Evolutionary conservation across 2,888 invertebrate genomes (phyloP), one percentile per base, ranked within the genome.

Genomic region (Agrotis ipsilon): DNA sequence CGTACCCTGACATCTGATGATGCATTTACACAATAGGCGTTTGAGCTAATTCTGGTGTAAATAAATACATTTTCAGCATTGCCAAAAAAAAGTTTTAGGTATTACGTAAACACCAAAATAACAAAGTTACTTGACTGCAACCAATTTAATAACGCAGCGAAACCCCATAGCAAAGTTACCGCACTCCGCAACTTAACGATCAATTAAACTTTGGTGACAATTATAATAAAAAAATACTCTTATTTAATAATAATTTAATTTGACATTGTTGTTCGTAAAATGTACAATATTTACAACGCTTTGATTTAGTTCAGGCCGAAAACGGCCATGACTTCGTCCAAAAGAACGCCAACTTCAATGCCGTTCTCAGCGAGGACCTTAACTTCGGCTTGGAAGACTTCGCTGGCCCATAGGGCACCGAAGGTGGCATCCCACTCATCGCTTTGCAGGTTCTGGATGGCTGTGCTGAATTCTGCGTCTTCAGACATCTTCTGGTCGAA

Each of bases 401-500:
- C 89, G 67, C 81, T 95, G 2, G 87, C 86, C 91, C 91, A 91
- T 0, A 95, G 87, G 19, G 92, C 92, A 18, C 46, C 32, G 74
- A 89, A 92, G 5, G 90, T 78, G 6, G 82, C 55, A 0, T 85
- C 64, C 92, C 92, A 96, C 72, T 94, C 94, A 0, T 92, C 92
- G 48, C 92, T 90, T 19, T 88, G 66, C 2, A 96, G 86, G 69
- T 93, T 93, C 19, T 90, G 89, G 59, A 96, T 91, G 18, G 94
- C 92, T 0, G 75, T 81, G 49, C 78, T 90, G 87, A 96, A 96
- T 7, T 85, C 89, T 13, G 88, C 92, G 18, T 94, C 93, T 46
- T 91, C 92, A 3, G 87, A 87, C 52, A 92, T 85, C 79, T 96
- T 96, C 70, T 94, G 78, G 2, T 94, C 88, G 75, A 85, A 94